Evolutionary conservation across 1,140 invertebrate genomes (phyloP).

Genomic region (Leptinotarsa texana): DNA sequence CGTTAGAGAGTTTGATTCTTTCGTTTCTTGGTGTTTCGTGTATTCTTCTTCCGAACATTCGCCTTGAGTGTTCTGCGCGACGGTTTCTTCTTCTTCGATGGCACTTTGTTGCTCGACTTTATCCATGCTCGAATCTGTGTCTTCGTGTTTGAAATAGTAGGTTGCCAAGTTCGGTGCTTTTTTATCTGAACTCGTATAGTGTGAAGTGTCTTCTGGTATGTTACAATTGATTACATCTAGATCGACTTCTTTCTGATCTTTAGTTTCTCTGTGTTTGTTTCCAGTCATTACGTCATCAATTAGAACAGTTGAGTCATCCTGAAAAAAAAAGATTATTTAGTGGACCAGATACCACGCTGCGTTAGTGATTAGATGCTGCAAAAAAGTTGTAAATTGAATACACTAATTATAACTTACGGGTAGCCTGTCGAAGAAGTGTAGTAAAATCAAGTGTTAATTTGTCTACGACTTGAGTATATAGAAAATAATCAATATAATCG

Average conservation of each 20-base stretch:
- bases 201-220: constrained; percentile 36
- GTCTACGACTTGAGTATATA: neutral
- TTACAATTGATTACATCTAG: constrained; percentile 18
- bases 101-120: constrained; percentile 41
- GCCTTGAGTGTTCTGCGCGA: constrained; percentile 61
- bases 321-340: constrained; percentile 9
- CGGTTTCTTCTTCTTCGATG: constrained; percentile 47
- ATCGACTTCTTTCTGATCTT: constrained; percentile 25
- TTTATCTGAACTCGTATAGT: constrained; percentile 59
- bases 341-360: neutral
- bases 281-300: neutral
- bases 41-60: constrained; percentile 75
- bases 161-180: constrained; percentile 81
- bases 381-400: constrained; percentile 7
- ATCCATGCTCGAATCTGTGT: constrained; percentile 75
- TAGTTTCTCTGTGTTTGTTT: neutral
- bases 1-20: neutral
- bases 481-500: neutral
- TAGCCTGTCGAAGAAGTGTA: neutral
- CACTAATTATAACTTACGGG: neutral
- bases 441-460: neutral
- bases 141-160: constrained; percentile 81
- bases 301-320: constrained; percentile 11
- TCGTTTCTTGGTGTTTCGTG: constrained; percentile 61
- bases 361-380: neutral